Base-by-base conservation (phyloP, 1,140 invertebrate species). In the Protaetia brevitarsis region DNA sequence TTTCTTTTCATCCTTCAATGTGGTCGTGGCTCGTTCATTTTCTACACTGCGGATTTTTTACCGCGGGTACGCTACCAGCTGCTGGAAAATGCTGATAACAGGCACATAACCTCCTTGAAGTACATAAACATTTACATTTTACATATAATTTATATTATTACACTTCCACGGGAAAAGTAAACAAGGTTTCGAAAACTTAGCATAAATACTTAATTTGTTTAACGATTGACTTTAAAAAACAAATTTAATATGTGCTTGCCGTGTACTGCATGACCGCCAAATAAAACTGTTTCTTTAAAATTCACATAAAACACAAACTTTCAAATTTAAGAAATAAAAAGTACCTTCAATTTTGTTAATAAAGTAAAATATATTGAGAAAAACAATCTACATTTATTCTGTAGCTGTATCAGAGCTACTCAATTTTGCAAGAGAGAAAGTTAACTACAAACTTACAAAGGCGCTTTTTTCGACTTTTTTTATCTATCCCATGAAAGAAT, bases 1-100 rank as follows among this genome's bases (percentile, higher is more conserved):
- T 78, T 78, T 29, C 77, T 70, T 71, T 71, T 77, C 77, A 78
- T 78, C 11, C 29, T 57, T 66, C n/a, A 62, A 5, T 51, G 41
- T 51, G n/a, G 41, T 51, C 41, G 41, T 57, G 16, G 6, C 34
- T 37, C 31, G 31, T 66, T 13, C 19, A 34, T 23, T 64, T 51
- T 64, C 26, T 45, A 11, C 26, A 62, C 16, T 28, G 26, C 30
- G 29, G 1, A 6, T 58, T 6, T 3, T 29, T 29, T 10, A 31
- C 27, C 6, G 57, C 30, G 16, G n/a, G n/a, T n/a, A n/a, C n/a
- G n/a, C n/a, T n/a, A n/a, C 41, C n/a, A 51, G 41, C 4, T 51
- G 8, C 16, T 3, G 16, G 21, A 51, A 51, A 23, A 23, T 51
- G 26, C 41, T 51, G 41, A 51, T 51, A 51, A 51, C 16, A 21